These are phyloP conservation scores for Rapana venosa DNA, from an alignment of 2,888 invertebrate species.

Conservation along the genomic window DNA sequence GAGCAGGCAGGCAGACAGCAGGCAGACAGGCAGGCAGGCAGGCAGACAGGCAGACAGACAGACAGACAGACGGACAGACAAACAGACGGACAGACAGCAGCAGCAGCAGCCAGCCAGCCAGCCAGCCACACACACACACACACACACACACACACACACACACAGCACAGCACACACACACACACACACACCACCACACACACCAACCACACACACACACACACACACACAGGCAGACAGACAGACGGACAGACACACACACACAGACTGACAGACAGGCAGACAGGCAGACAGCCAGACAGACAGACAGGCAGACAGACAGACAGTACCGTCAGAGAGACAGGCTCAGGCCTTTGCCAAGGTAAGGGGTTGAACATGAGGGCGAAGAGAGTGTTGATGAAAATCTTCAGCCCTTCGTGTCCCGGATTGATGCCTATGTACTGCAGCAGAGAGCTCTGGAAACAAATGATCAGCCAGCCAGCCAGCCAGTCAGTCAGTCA, in stretches of 20 bases:
- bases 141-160: background rate
- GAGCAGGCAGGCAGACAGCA: background rate
- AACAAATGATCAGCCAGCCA: background rate
- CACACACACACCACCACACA: no score
- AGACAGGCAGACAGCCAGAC: background rate
- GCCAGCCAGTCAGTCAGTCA: no score
- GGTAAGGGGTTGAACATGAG: slow-evolving; percentile 58
- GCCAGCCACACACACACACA: background rate
- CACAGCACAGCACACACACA: background rate
- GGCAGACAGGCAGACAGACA: background rate
- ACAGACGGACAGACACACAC: background rate
- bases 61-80: background rate
- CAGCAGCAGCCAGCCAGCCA: slow-evolving; percentile 8
- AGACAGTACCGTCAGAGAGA: slow-evolving; percentile 31
- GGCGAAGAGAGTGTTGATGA: slow-evolving; percentile 59
- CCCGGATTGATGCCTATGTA: slow-evolving; percentile 60
- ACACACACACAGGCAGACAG: background rate
- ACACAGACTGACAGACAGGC: background rate
- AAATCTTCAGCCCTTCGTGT: slow-evolving; percentile 56
- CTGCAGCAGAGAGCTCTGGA: slow-evolving; percentile 55
- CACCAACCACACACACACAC: no score
- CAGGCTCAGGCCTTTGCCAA: slow-evolving; percentile 49
- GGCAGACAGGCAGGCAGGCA: background rate
- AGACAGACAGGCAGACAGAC: background rate
- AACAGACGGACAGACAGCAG: background rate